These are phyloP conservation scores for Arnoldichthys spilopterus DNA, from an alignment of 2,797 vertebrate species.

Conservation along the genomic window DNA sequence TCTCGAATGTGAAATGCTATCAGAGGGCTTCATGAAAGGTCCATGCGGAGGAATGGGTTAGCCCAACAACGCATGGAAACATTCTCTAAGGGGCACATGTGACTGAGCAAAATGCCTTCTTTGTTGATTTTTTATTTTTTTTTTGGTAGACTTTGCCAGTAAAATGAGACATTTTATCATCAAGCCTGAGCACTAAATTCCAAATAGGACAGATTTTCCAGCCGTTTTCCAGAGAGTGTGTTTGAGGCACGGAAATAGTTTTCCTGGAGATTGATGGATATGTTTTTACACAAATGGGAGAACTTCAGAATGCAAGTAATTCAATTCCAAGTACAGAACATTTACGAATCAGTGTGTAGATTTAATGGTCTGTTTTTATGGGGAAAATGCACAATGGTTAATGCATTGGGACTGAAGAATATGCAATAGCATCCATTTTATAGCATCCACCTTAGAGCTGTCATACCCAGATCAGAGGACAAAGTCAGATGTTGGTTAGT, in stretches of 20 bases:
- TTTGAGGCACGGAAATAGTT: neutral
- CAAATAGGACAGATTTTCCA: slow-evolving; percentile 29
- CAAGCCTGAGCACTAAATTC: neutral
- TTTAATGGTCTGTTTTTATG: too few relatives aligned
- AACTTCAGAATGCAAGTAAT: too few relatives aligned
- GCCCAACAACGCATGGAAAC: neutral
- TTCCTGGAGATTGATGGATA: too few relatives aligned
- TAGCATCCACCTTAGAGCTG: too few relatives aligned
- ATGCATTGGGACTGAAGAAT: too few relatives aligned
- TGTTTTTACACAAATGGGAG: too few relatives aligned
- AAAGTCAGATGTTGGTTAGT: too few relatives aligned
- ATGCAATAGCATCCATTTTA: too few relatives aligned
- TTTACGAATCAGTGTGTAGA: too few relatives aligned
- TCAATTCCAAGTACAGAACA: too few relatives aligned
- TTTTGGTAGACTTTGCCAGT: slow-evolving; percentile 4
- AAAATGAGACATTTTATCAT: slow-evolving; percentile 11
- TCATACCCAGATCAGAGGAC: too few relatives aligned
- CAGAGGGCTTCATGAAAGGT: neutral
- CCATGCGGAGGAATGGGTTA: neutral
- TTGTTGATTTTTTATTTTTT: slow-evolving; percentile 25
- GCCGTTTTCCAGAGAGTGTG: neutral
- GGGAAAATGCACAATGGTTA: too few relatives aligned
- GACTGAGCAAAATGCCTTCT: neutral
- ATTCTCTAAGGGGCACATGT: neutral
- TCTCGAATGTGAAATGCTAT: neutral